phyloP scores from a whole-genome alignment of 2,797 vertebrate genomes.

The Natrix natrix region DNA sequence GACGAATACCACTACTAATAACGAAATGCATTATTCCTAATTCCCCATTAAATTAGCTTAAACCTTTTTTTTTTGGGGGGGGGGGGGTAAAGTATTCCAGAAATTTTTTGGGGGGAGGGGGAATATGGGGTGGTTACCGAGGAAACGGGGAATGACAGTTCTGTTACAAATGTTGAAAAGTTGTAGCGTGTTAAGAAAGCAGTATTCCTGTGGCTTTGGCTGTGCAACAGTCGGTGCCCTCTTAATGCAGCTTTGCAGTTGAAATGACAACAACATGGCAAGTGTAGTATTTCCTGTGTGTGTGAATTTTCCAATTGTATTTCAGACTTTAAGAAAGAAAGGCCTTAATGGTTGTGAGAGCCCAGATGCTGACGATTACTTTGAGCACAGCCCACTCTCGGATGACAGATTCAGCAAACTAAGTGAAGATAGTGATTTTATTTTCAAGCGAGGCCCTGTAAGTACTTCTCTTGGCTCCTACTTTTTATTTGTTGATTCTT shows the following conservation, averaged over 20 bases:
- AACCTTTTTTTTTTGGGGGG: neutral
- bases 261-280: conserved; percentile 58
- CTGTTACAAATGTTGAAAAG: conserved; percentile 25
- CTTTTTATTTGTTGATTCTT: conserved; percentile 98
- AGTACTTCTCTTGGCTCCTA: conserved; percentile 90
- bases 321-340: conserved; percentile 99
- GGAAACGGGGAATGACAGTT: neutral
- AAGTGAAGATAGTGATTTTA: conserved; percentile 99
- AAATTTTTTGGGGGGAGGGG: neutral
- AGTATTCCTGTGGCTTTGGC: conserved; percentile 67
- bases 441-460: conserved; percentile 99
- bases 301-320: conserved; percentile 99
- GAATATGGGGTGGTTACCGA: neutral
- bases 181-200: conserved; percentile 51
- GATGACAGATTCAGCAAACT: conserved; percentile 99
- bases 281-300: conserved; percentile 79
- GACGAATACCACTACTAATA: neutral
- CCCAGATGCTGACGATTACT: conserved; percentile 98
- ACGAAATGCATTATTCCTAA: neutral
- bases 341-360: conserved; percentile 99
- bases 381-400: conserved; percentile 99
- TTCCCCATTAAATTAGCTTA: neutral
- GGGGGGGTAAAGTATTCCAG: neutral
- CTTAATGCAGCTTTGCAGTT: conserved; percentile 51
- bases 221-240: conserved; percentile 61